phyloP scores from a whole-genome alignment of 2,113 vertebrate species.

The Craseonycteris thonglongyai region DNA sequence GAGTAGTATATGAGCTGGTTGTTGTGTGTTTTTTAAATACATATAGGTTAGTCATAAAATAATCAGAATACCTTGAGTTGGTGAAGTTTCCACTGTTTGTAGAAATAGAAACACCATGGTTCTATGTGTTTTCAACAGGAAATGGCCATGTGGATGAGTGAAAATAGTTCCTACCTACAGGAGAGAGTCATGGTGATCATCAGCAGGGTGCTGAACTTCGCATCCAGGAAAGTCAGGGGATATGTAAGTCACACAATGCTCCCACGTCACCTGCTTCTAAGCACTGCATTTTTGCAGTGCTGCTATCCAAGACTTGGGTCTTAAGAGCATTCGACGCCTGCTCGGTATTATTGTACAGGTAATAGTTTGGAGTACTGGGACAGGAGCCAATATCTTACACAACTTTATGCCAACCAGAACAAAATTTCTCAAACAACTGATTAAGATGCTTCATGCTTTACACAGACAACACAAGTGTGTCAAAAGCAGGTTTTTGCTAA shows the following conservation, averaged over 20 bases:
- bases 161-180: neutral
- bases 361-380: neutral
- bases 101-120: neutral
- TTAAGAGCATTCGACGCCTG: neutral
- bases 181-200: neutral
- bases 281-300: neutral
- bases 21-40: neutral
- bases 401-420: neutral
- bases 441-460: neutral
- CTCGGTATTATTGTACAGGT: neutral
- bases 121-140: slow-evolving; percentile 48
- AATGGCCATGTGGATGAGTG: slow-evolving; percentile 47
- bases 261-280: fast-evolving
- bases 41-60: neutral
- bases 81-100: neutral
- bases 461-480: neutral
- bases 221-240: neutral
- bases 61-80: neutral
- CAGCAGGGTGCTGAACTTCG: slow-evolving; percentile 46
- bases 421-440: neutral
- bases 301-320: neutral
- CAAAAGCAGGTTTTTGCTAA: neutral
- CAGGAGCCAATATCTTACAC: neutral
- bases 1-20: neutral
- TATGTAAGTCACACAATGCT: slow-evolving; percentile 3